Conservation (phyloP, 2,113 vertebrate genomes). For the Alces alces region DNA sequence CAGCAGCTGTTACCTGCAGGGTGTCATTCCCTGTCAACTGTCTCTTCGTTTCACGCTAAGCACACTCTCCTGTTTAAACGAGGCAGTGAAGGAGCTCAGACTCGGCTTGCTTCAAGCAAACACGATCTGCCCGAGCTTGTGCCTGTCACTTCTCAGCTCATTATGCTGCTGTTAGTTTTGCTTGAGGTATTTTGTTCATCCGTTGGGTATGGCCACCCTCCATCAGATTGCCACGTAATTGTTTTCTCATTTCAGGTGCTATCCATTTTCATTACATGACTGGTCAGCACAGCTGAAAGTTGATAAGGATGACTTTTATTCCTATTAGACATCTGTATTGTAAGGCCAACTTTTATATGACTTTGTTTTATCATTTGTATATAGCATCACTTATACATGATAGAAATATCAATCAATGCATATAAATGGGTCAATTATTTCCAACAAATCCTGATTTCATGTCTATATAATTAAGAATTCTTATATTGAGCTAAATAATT, state of each 20-base stretch:
- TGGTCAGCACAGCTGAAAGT: background rate
- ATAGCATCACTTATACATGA: constrained; percentile 5
- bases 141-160: constrained; percentile 53
- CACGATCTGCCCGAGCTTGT: background rate
- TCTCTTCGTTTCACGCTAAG: constrained; percentile 8
- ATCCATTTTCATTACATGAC: constrained; percentile 66
- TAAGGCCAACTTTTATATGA: constrained; percentile 31
- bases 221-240: constrained; percentile 41
- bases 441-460: background rate
- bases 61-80: constrained; percentile 45
- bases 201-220: constrained; percentile 36
- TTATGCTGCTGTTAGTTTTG: constrained; percentile 64
- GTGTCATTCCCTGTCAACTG: background rate
- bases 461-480: constrained; percentile 34
- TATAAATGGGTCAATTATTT: background rate
- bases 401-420: background rate
- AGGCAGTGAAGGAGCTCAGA: constrained; percentile 7
- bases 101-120: constrained; percentile 25
- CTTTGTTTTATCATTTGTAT: constrained; percentile 41
- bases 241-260: constrained; percentile 51
- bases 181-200: constrained; percentile 56
- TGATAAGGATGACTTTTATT: constrained; percentile 54
- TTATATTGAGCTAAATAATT: constrained; percentile 33
- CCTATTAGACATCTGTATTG: constrained; percentile 40
- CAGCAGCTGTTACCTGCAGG: constrained; percentile 35